Evolutionary conservation across 30 jellyfish, hydroid and myxozoan species (phyloP).

Genomic region (Turritopsis rubra): DNA sequence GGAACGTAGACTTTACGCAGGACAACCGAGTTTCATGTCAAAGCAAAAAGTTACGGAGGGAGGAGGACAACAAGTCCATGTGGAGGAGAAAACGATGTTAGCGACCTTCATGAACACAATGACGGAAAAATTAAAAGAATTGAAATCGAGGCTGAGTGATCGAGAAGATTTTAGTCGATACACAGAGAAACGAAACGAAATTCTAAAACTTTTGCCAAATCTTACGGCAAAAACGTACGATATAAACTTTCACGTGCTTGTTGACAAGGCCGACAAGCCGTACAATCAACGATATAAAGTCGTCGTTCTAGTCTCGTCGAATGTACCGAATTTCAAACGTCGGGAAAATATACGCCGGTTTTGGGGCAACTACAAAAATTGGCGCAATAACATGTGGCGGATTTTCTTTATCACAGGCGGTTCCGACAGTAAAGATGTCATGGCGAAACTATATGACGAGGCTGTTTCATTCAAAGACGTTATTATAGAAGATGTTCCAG

Average conservation of each 20-base stretch:
- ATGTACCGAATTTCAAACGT: constrained; percentile 19
- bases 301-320: constrained; percentile 26
- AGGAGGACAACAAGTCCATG: not conserved
- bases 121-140: not conserved
- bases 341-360: constrained; percentile 19
- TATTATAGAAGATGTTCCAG: constrained; percentile 34
- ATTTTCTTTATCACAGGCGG: constrained; percentile 25
- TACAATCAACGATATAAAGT: constrained; percentile 1
- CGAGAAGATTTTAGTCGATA: not conserved
- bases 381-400: constrained; percentile 17
- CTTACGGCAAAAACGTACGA: not conserved
- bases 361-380: constrained; percentile 29
- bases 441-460: constrained; percentile 24
- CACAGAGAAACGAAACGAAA: not conserved
- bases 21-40: not conserved
- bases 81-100: not conserved
- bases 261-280: not conserved
- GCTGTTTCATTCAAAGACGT: constrained; percentile 17
- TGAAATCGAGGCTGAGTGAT: not conserved
- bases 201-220: not conserved
- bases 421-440: not conserved
- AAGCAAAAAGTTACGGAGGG: not conserved
- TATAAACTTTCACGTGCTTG: not conserved
- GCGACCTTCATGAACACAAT: not conserved
- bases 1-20: not conserved